Evolutionary conservation across 2,113 vertebrate genomes (phyloP).

Genomic region (Coptodon bakossiorum): DNA sequence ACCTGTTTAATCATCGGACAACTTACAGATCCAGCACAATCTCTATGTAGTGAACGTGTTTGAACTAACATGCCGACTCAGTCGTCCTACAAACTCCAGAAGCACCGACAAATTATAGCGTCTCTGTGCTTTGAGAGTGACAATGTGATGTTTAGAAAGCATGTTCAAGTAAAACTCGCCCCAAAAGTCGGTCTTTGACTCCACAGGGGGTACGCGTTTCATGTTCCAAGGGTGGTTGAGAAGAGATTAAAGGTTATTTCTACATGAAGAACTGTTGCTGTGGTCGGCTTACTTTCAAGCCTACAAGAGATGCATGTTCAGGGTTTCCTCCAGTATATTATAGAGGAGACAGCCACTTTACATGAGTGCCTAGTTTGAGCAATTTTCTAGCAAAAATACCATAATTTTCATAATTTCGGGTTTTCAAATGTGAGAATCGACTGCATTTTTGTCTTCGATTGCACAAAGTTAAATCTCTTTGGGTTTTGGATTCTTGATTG

Average conservation of each 20-base stretch:
- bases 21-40: conserved; percentile 4
- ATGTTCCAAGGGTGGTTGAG: neutral
- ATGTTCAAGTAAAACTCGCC: neutral
- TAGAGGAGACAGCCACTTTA: neutral
- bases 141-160: neutral
- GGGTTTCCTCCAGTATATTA: neutral
- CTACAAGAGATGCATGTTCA: neutral
- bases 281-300: neutral
- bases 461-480: neutral
- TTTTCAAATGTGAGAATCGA: neutral
- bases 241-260: neutral
- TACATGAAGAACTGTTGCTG: neutral
- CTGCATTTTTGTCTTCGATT: neutral
- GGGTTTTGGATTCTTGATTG: neutral
- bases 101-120: neutral
- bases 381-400: neutral
- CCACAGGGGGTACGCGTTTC: neutral
- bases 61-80: neutral
- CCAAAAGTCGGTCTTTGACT: neutral
- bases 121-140: neutral
- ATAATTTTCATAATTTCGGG: neutral
- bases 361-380: neutral
- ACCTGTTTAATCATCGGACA: conserved; percentile 42
- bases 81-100: neutral
- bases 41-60: neutral